Conservation (phyloP, 2,113 vertebrate species). For the Microtus richardsoni region DNA sequence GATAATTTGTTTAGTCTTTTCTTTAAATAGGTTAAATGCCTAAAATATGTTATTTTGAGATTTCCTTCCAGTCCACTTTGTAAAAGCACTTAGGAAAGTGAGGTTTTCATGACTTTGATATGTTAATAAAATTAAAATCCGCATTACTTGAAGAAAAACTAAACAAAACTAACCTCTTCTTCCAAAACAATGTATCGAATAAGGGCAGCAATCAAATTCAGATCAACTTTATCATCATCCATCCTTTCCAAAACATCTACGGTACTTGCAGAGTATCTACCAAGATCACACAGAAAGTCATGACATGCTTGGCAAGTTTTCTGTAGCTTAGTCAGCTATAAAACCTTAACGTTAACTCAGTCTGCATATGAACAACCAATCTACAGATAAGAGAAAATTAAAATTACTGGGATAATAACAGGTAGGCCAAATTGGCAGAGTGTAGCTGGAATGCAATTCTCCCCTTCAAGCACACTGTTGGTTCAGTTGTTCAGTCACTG, state of each 20-base stretch:
- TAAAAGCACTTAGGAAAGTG: background rate
- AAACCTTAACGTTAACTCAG: constrained; percentile 40
- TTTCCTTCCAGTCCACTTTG: background rate
- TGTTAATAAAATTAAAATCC: constrained; percentile 38
- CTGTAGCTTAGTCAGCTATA: background rate
- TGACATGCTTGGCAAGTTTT: background rate
- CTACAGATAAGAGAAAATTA: background rate
- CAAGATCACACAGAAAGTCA: constrained; percentile 60
- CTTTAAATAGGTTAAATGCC: background rate
- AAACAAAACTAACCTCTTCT: constrained; percentile 90
- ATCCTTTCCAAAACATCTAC: constrained; percentile 91
- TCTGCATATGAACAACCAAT: background rate
- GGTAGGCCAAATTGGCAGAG: background rate
- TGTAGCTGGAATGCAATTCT: background rate
- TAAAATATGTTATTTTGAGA: background rate
- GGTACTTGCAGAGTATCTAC: constrained; percentile 94
- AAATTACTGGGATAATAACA: background rate
- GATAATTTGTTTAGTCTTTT: constrained; percentile 21
- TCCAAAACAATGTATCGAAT: constrained; percentile 95
- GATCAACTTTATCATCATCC: constrained; percentile 97
- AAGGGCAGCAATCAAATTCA: constrained; percentile 93
- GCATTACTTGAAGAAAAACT: background rate
- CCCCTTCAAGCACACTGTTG: background rate
- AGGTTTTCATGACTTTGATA: background rate
- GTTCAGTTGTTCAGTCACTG: background rate